phyloP scores from a whole-genome alignment of 1,140 invertebrate genomes.

The Halyomorpha halys region DNA sequence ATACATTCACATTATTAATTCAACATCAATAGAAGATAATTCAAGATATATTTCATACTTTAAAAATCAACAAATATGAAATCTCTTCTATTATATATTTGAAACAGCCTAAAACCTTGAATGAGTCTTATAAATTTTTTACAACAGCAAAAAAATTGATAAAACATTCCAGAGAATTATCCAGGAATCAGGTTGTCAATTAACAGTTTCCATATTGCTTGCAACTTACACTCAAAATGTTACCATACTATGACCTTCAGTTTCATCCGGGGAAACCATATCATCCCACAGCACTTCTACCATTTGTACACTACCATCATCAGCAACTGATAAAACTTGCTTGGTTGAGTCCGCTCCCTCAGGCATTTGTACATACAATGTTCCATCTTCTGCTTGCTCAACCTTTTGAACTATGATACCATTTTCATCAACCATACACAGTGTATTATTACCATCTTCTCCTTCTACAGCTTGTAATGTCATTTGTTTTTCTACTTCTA shows the following conservation, averaged over 20 bases:
- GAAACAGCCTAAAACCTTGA: too few species aligned
- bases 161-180: too few species aligned
- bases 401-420: constrained; percentile 30
- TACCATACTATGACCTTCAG: constrained; percentile 21
- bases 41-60: too few species aligned
- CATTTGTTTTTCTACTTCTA: constrained; percentile 20
- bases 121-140: too few species aligned
- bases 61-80: too few species aligned
- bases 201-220: too few species aligned
- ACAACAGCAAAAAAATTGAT: too few species aligned
- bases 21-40: too few species aligned
- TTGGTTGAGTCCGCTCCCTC: constrained; percentile 29
- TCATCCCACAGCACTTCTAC: constrained; percentile 34
- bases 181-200: too few species aligned
- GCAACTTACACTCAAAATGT: constrained; percentile 17
- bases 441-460: constrained; percentile 28
- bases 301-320: constrained; percentile 34
- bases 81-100: too few species aligned
- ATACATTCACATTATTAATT: too few species aligned
- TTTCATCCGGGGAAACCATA: constrained; percentile 25
- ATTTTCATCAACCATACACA: constrained; percentile 32
- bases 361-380: constrained; percentile 32
- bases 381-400: constrained; percentile 32
- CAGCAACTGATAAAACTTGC: constrained; percentile 31
- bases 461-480: constrained; percentile 23